phyloP scores from a whole-genome alignment of 1,140 invertebrate genomes.

The Micrasema longulum region DNA sequence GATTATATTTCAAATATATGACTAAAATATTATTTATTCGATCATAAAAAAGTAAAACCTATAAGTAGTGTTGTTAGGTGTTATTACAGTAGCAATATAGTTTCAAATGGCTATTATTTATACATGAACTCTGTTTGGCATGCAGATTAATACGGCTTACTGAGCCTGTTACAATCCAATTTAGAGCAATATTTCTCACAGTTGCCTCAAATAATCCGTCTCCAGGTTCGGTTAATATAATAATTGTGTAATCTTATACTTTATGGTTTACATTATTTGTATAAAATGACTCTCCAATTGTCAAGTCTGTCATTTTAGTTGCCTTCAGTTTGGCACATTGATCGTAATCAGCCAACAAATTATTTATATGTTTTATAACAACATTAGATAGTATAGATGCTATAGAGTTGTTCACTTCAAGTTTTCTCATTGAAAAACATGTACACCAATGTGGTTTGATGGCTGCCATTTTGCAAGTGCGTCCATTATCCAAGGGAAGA shows the following conservation, averaged over 20 bases:
- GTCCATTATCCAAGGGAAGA: conserved; percentile 72
- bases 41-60: too few species aligned
- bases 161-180: conserved; percentile 71
- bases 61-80: conserved; percentile 4
- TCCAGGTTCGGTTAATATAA: conserved; percentile 76
- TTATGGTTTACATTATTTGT: conserved; percentile 58
- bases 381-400: conserved; percentile 68
- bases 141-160: conserved; percentile 86
- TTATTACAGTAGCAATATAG: conserved; percentile 80
- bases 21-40: too few species aligned
- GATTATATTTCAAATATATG: too few species aligned
- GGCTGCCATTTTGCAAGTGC: conserved; percentile 80
- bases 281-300: conserved; percentile 59
- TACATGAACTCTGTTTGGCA: conserved; percentile 81
- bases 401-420: conserved; percentile 65
- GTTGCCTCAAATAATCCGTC: conserved; percentile 83
- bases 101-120: conserved; percentile 79
- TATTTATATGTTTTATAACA: conserved; percentile 75
- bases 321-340: conserved; percentile 71
- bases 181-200: conserved; percentile 64
- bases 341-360: conserved; percentile 68
- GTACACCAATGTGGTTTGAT: conserved; percentile 89
- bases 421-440: conserved; percentile 74
- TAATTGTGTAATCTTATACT: conserved; percentile 73
- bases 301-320: conserved; percentile 69